Conservation (phyloP, 2,113 vertebrate genomes). For the Gopherus evgoodei region DNA sequence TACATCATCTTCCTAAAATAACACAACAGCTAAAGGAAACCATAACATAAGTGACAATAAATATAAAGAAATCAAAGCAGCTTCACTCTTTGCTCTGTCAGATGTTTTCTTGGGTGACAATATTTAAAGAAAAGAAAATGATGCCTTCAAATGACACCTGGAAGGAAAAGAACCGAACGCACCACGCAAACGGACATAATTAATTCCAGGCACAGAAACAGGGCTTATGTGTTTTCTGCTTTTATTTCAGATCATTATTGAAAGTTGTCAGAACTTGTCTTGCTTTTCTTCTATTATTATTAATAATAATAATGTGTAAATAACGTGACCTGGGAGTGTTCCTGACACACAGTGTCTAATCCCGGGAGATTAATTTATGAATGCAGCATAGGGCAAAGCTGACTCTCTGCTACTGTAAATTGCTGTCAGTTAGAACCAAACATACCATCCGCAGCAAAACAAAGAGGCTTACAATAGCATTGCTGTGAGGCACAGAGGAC, state of each 20-base stretch:
- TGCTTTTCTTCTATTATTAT: slow-evolving; percentile 39
- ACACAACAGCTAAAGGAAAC: slow-evolving; percentile 22
- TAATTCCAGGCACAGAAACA: not conserved
- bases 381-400: slow-evolving; percentile 30
- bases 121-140: not conserved
- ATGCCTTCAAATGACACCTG: slow-evolving; percentile 35
- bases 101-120: not conserved
- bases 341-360: slow-evolving; percentile 36
- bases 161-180: not conserved
- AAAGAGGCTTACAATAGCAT: not conserved
- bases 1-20: not conserved
- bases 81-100: not conserved
- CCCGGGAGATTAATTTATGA: slow-evolving; percentile 67
- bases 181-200: not conserved
- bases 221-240: slow-evolving; percentile 36
- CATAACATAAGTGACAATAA: not conserved
- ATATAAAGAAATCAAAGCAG: not conserved
- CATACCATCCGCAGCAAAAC: not conserved
- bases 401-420: slow-evolving; percentile 19
- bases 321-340: slow-evolving; percentile 62
- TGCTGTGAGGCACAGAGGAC: not conserved
- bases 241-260: slow-evolving; percentile 31
- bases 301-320: slow-evolving; percentile 59
- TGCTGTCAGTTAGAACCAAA: not conserved
- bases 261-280: slow-evolving; percentile 73